phyloP scores from a whole-genome alignment of 2,888 invertebrate genomes.

The Rhodophaea formosa region DNA sequence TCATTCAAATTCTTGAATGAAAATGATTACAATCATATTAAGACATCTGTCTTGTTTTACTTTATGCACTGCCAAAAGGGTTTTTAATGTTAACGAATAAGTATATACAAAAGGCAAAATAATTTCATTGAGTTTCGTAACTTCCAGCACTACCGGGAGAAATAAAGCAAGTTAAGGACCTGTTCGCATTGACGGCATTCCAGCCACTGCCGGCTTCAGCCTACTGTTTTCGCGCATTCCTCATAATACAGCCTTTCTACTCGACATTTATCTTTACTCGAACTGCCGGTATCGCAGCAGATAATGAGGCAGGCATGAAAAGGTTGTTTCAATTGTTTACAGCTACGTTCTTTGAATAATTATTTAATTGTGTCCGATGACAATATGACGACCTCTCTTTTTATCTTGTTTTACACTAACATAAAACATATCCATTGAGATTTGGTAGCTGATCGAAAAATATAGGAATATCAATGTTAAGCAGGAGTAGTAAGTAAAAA shows the following conservation, averaged over 20 bases:
- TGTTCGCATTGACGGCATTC: conserved; percentile 55
- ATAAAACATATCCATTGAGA: too few relatives aligned
- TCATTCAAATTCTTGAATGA: too few relatives aligned
- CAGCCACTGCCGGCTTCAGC: conserved; percentile 30
- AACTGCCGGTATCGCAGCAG: neutral
- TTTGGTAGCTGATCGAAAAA: too few relatives aligned
- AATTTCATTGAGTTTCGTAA: neutral
- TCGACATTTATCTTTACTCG: neutral
- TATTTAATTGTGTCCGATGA: too few relatives aligned
- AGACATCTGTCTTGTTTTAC: too few relatives aligned
- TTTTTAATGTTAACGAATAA: neutral
- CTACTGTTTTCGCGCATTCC: conserved; percentile 17
- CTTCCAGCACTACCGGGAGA: conserved; percentile 9
- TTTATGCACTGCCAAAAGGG: too few relatives aligned
- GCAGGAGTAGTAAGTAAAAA: too few relatives aligned
- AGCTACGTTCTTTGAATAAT: too few relatives aligned
- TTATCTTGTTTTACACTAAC: too few relatives aligned
- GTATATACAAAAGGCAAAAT: neutral
- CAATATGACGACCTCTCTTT: too few relatives aligned
- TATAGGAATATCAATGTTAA: too few relatives aligned
- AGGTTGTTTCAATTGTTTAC: neutral
- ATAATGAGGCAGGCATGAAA: neutral
- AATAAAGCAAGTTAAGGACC: conserved; percentile 27
- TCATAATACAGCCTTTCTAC: conserved; percentile 4
- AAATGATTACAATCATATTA: too few relatives aligned